Base-by-base conservation (phyloP, 2,797 vertebrate genomes). In the Bradypodion pumilum region DNA sequence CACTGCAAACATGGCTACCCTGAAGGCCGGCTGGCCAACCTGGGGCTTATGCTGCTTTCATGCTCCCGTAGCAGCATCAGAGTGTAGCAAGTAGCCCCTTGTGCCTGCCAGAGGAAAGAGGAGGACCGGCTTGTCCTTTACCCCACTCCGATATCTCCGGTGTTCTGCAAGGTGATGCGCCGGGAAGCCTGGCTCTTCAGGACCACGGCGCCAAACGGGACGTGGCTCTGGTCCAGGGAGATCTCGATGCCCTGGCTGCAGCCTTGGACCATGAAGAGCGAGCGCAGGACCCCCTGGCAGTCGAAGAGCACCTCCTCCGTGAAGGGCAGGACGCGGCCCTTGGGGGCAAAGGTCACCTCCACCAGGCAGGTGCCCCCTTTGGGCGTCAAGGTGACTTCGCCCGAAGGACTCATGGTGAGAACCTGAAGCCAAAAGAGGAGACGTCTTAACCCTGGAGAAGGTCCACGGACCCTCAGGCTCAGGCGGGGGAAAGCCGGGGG, bases 121-220 rank as follows among this genome's bases (percentile, higher is more conserved):
- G 42, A 59, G 35, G 2, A 29, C n/a, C n/a, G n/a, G n/a, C n/a
- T n/a, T n/a, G n/a, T n/a, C 35, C 4, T 4, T 85, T 94, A 98
- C 98, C 95, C 97, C 16, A 96, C 95, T 74, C 96, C 96, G 7
- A 97, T 78, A 69, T 98, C 96, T 1, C 97, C 97, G 0, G 91
- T 93, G 94, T 98, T 99, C 76, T 90, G 90, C 94, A 98, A 95
- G 59, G 95, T 9, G 84, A 97, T 85, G 80, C 85, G 96, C 56
- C 94, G 97, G 0, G 76, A 95, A 8, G 93, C 88, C 85, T 94
- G 94, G 80, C 97, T 96, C 72, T 93, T 92, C 84, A 94, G 95
- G 44, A 97, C 92, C 7, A 97, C 97, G 0, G 96, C 96, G 60
- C 98, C 98, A 29, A 99, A 98, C 56, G 95, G 90, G 32, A 99